Percentiles rank a stretch among this genome's conserved stretches.
phyloP scores from a whole-genome alignment of 2,888 invertebrate genomes.

The Sinodicranocentrus sp. region DNA sequence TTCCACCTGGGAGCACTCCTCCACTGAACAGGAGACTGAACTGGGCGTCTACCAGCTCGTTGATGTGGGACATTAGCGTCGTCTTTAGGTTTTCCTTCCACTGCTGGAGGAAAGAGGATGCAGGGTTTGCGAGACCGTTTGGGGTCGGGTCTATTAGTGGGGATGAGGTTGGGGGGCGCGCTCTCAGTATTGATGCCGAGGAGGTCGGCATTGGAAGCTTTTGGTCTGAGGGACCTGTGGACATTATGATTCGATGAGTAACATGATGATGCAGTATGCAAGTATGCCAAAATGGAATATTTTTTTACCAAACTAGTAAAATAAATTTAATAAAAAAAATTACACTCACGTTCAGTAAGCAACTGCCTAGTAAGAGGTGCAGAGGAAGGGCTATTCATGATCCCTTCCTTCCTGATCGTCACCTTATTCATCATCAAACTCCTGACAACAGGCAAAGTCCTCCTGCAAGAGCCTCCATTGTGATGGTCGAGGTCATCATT shows the following conservation, averaged over 20 bases:
- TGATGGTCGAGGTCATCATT: conserved; percentile 38
- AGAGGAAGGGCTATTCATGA: neutral
- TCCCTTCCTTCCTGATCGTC: neutral
- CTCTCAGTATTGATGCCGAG: no score
- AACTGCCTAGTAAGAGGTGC: conserved; percentile 74
- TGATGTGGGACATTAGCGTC: conserved; percentile 72
- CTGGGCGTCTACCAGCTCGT: conserved; percentile 74
- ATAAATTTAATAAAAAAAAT: conserved; percentile 22
- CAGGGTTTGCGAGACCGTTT: conserved; percentile 15
- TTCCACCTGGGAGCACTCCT: conserved; percentile 1
- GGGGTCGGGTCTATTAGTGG: neutral
- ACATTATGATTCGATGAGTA: neutral
- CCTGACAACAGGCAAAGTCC: conserved; percentile 41
- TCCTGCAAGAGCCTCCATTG: neutral
- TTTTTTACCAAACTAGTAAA: no score
- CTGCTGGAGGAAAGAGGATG: conserved; percentile 36
- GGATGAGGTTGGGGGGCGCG: neutral
- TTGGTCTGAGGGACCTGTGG: no score
- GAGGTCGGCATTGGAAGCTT: no score
- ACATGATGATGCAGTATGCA: neutral
- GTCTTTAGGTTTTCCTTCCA: conserved; percentile 75
- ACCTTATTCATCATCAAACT: conserved; percentile 9
- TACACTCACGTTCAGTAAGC: conserved; percentile 71
- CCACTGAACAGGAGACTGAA: conserved; percentile 70
- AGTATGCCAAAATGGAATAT: neutral